A percentile compares a stretch with the other conserved stretches of the same genome.
phyloP scores from a whole-genome alignment of 2,797 vertebrate species.

The Taenioides sp. region DNA sequence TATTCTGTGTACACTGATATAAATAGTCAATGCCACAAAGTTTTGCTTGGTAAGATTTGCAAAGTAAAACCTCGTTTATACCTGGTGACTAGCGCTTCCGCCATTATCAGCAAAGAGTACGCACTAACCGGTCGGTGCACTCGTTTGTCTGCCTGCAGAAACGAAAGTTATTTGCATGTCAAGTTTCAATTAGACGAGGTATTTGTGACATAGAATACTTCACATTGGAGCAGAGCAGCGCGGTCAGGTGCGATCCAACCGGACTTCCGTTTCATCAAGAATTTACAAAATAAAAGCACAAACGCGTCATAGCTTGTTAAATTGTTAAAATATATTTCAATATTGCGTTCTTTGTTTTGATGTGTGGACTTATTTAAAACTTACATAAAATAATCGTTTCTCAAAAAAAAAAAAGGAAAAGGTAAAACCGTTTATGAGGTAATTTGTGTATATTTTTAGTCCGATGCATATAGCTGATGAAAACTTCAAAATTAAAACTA shows the following conservation, averaged over 20 bases:
- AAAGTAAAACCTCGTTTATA: slow-evolving; percentile 24
- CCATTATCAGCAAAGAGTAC: slow-evolving; percentile 30
- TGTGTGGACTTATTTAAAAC: no score
- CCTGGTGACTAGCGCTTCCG: slow-evolving; percentile 46
- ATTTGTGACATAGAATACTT: neutral
- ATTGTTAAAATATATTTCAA: neutral
- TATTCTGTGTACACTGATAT: neutral
- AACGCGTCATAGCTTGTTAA: neutral
- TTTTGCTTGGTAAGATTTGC: neutral
- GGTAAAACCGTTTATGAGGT: no score
- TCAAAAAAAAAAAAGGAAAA: no score
- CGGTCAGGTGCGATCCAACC: neutral
- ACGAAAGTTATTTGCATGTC: neutral
- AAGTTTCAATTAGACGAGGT: neutral
- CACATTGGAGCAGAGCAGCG: neutral
- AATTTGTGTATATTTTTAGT: no score
- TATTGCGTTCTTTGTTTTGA: no score
- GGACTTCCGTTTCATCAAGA: slow-evolving; percentile 20
- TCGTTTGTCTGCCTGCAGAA: neutral
- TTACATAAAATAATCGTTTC: no score
- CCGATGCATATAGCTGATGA: no score
- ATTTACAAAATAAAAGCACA: slow-evolving; percentile 20
- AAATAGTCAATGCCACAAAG: slow-evolving; percentile 9
- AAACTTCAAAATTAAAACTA: neutral
- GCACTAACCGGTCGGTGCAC: neutral